Percentiles rank a stretch among this genome's conserved stretches.
Evolutionary conservation across 1,140 invertebrate species (phyloP).

Genomic region (Amyelois transitella): DNA sequence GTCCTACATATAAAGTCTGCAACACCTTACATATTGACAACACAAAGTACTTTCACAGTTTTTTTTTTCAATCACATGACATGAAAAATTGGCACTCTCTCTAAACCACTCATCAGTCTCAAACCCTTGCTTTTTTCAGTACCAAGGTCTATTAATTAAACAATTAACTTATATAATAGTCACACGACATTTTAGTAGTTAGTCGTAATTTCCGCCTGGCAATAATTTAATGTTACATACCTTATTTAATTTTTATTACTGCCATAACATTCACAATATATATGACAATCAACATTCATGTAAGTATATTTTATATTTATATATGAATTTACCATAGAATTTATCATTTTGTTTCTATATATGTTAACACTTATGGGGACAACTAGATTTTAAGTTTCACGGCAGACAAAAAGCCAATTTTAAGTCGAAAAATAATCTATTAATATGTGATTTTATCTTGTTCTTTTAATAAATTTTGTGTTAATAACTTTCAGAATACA

Average conservation of each 20-base stretch:
- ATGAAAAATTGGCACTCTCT: slow-evolving; percentile 12
- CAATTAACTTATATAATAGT: neutral
- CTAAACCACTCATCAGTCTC: slow-evolving; percentile 13
- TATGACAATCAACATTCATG: neutral
- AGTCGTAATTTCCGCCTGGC: neutral
- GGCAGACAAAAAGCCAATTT: neutral
- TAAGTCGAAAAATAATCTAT: neutral
- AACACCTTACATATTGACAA: too few species aligned
- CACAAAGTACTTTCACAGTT: neutral
- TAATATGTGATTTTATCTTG: too few species aligned
- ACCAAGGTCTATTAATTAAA: neutral
- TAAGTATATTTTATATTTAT: neutral
- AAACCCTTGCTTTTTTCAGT: slow-evolving; percentile 9
- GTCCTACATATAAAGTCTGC: neutral
- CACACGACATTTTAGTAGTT: neutral
- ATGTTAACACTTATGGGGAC: neutral
- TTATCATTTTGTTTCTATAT: neutral
- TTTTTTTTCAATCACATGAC: neutral
- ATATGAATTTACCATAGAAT: neutral
- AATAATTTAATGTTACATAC: neutral
- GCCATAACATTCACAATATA: neutral
- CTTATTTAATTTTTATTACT: neutral
- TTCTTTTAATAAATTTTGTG: too few species aligned
- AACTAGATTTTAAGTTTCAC: too few species aligned
- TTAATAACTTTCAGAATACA: too few species aligned